phyloP scores from a whole-genome alignment of 2,797 vertebrate genomes.

The Acrossocheilus fasciatus region DNA sequence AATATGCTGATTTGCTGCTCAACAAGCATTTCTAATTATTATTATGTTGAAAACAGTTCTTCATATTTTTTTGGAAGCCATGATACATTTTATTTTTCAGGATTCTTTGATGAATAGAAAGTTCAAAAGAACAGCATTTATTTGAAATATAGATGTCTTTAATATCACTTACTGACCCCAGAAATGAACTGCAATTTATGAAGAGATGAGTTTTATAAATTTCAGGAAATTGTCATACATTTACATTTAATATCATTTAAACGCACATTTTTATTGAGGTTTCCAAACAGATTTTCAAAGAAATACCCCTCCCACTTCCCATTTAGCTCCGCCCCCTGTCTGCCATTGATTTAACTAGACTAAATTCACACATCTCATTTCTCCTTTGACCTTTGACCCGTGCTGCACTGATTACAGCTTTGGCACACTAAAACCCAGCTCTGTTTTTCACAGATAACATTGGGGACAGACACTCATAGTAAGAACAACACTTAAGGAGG shows the following conservation, averaged over 20 bases:
- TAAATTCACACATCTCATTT: not conserved
- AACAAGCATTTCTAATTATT: not conserved
- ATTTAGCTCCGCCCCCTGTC: not conserved
- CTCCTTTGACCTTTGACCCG: not conserved
- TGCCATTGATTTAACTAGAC: not conserved
- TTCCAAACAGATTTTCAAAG: not conserved
- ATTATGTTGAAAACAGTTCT: not conserved
- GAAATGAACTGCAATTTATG: not conserved
- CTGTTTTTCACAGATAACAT: not conserved
- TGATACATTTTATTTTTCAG: not conserved
- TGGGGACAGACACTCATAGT: not conserved
- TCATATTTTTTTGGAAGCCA: not conserved
- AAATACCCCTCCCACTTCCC: not conserved
- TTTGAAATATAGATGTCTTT: not conserved
- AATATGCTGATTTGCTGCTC: not conserved
- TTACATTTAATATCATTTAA: not conserved
- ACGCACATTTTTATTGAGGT: not conserved
- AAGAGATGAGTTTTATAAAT: not conserved
- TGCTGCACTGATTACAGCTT: not conserved
- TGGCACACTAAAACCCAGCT: not conserved
- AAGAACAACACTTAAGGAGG: constrained; percentile 20
- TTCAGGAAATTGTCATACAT: not conserved
- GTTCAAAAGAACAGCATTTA: not conserved
- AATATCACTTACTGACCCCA: not conserved
- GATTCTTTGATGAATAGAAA: not conserved